Evolutionary conservation across 2,113 vertebrate genomes (phyloP).

Genomic region (Ariopsis seemanni): DNA sequence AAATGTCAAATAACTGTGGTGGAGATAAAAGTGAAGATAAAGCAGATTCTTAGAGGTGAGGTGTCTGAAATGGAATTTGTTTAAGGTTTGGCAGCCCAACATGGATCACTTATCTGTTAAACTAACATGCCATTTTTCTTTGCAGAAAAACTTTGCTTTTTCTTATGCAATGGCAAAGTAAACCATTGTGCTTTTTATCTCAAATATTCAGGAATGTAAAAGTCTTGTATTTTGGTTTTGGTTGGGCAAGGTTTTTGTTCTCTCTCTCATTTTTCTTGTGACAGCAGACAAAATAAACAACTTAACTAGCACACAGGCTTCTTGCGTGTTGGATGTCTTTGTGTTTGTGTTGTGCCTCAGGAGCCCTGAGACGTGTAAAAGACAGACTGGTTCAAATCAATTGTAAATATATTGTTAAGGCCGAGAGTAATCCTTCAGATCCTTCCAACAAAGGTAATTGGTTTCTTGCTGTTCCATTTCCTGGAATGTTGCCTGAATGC

Average conservation of each 20-base stretch:
- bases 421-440: conserved; percentile 40
- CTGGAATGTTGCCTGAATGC: conserved; percentile 36
- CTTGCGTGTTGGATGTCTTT: conserved; percentile 53
- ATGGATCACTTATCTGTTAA: conserved; percentile 73
- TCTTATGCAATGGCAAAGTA: conserved; percentile 64
- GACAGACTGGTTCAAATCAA: conserved; percentile 52
- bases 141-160: conserved; percentile 58
- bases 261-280: conserved; percentile 48
- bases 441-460: conserved; percentile 50
- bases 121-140: conserved; percentile 69
- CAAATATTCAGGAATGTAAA: conserved; percentile 56
- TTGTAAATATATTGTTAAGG: conserved; percentile 56
- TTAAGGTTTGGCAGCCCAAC: conserved; percentile 72
- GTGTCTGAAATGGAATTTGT: conserved; percentile 76
- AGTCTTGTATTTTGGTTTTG: conserved; percentile 41
- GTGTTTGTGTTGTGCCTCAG: conserved; percentile 64
- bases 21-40: conserved; percentile 70
- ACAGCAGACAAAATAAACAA: conserved; percentile 75
- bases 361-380: conserved; percentile 64
- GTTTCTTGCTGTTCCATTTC: conserved; percentile 33
- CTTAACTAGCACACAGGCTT: conserved; percentile 57
- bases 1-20: conserved; percentile 63
- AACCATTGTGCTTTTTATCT: conserved; percentile 65
- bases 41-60: conserved; percentile 65
- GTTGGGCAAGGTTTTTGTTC: conserved; percentile 32